These are phyloP conservation scores for Cariama cristata DNA, from an alignment of 2,113 vertebrate genomes.

Conservation along the genomic window DNA sequence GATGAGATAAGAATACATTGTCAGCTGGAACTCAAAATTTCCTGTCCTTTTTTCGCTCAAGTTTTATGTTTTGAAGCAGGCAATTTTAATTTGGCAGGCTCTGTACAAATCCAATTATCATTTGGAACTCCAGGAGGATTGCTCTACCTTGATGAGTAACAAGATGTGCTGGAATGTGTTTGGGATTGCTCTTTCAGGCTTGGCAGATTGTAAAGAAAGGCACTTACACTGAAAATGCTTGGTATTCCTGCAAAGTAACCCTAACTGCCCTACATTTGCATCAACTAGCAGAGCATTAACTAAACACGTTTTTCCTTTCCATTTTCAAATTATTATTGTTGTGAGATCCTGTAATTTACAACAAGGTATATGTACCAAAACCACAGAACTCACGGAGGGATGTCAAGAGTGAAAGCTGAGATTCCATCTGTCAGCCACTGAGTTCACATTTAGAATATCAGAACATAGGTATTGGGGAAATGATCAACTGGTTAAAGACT, in stretches of 20 bases:
- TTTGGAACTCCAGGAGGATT: conserved; percentile 55
- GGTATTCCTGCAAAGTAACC: conserved; percentile 41
- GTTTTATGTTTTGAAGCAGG: conserved; percentile 59
- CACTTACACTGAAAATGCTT: not conserved
- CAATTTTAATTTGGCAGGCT: conserved; percentile 71
- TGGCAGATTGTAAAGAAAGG: conserved; percentile 32
- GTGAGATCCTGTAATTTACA: not conserved
- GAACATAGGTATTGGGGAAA: not conserved
- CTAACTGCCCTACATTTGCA: not conserved
- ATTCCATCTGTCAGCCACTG: not conserved
- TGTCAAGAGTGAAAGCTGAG: not conserved
- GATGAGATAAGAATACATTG: not conserved
- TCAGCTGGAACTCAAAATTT: conserved; percentile 36
- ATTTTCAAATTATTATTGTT: not conserved
- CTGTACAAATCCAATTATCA: conserved; percentile 54
- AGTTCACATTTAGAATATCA: not conserved
- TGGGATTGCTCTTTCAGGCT: not conserved
- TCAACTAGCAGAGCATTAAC: not conserved
- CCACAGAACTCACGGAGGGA: not conserved
- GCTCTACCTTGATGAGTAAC: conserved; percentile 25
- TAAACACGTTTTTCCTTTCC: not conserved
- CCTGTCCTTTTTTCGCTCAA: not conserved
- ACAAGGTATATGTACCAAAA: not conserved
- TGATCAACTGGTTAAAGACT: not conserved
- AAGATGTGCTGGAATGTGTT: conserved; percentile 36